These are phyloP conservation scores for Telenomus remus DNA, from an alignment of 1,140 invertebrate species.

Conservation along the genomic window DNA sequence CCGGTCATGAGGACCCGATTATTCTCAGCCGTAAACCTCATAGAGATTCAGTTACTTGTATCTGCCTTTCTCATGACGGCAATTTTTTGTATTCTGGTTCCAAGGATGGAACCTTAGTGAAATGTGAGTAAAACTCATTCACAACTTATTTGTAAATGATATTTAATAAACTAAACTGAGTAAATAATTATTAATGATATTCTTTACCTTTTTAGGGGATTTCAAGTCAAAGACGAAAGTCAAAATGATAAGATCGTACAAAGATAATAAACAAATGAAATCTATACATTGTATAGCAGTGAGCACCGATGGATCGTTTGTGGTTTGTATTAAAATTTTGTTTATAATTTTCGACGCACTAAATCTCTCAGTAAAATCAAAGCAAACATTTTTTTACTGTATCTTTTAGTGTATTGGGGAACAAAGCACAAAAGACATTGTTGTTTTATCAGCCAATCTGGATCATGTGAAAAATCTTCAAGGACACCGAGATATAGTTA, in stretches of 20 bases:
- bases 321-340: constrained; percentile 75
- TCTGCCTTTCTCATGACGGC: constrained; percentile 86
- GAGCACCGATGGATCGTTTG: constrained; percentile 88
- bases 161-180: not conserved
- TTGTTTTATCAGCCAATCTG: constrained; percentile 89
- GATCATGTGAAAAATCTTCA: constrained; percentile 87
- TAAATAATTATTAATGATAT: not conserved
- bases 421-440: constrained; percentile 81
- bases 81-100: constrained; percentile 87
- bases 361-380: not conserved
- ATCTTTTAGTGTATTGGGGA: constrained; percentile 79
- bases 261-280: constrained; percentile 73
- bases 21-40: constrained; percentile 84
- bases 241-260: constrained; percentile 76
- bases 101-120: constrained; percentile 91
- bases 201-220: constrained; percentile 73
- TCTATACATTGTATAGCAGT: constrained; percentile 83
- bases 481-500: constrained; percentile 85
- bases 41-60: constrained; percentile 86
- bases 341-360: not conserved
- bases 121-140: constrained; percentile 80
- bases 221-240: constrained; percentile 76
- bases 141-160: no score
- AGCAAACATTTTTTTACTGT: no score
- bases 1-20: constrained; percentile 74